Percentiles rank a stretch among this genome's conserved stretches.
Conservation (phyloP, 2,113 vertebrate species). For the Cebidichthys violaceus region DNA sequence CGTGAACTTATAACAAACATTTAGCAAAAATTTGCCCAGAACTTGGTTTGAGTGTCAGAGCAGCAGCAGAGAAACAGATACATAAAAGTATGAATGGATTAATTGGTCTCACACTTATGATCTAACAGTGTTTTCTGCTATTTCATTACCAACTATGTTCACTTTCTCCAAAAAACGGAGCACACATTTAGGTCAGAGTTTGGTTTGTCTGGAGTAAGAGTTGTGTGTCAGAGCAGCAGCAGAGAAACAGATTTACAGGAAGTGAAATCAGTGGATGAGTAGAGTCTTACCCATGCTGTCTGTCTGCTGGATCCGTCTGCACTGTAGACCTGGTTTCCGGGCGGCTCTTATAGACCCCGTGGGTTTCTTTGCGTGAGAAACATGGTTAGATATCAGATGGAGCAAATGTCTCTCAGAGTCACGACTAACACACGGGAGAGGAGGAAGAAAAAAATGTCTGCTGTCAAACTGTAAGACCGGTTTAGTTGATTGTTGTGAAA, state of each 20-base stretch:
- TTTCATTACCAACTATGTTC: no score
- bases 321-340: background rate
- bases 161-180: background rate
- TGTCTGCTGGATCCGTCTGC: constrained; percentile 11
- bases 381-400: constrained; percentile 14
- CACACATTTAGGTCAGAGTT: background rate
- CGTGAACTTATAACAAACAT: background rate
- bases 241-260: background rate
- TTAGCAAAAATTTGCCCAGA: background rate
- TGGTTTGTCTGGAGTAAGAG: background rate
- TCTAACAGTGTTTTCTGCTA: no score
- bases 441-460: background rate
- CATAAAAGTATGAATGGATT: no score
- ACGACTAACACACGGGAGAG: background rate
- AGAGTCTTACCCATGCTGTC: constrained; percentile 61
- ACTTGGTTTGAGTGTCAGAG: background rate
- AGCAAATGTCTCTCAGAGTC: background rate
- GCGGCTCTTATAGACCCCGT: constrained; percentile 20
- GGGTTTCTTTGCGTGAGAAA: constrained; percentile 49
- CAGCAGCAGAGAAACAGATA: background rate
- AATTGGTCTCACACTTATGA: no score
- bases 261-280: background rate
- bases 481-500: constrained; percentile 11
- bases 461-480: constrained; percentile 33
- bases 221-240: background rate